Base-by-base conservation (phyloP, 2,113 vertebrate species). In the Copsychus sechellarum region DNA sequence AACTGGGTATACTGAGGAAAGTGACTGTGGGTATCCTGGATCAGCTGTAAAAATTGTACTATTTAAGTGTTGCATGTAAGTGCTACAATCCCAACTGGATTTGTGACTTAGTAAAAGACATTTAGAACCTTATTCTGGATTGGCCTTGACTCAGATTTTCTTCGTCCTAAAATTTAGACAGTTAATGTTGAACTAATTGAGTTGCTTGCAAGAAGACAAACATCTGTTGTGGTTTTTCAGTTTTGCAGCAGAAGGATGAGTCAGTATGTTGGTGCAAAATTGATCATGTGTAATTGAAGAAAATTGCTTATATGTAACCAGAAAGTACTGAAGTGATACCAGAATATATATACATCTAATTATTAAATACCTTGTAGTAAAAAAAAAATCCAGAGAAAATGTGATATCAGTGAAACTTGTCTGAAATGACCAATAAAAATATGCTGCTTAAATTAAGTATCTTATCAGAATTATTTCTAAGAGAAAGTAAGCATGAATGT, bases 391-490 rank as follows among this genome's bases (percentile, higher is more conserved):
- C 74, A 92, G 67, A 88, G 66, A 95, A 94, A 92, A 88, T 78
- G 47, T 95, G 90, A 0, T 81, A 96, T 57, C 42, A 48, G 66
- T 90, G 82, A 90, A 94, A 93, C 48, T 70, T 95, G 45, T 87
- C 78, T 85, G 77, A 88, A 81, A 86, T 92, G 36, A 92, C 48
- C 43, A 94, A 94, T 90, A 93, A 96, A 96, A 94, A 71, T 26
- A 66, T 60, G 80, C 93, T 96, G 85, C 85, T 95, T 86, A 94
- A 86, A 83, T 79, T 50, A 74, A 67, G 23, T 82, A 93, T 85
- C 61, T 67, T 72, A 90, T 13, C 72, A 94, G 56, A 86, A 83
- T 88, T 92, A 64, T 90, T 92, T 93, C 76, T 88, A 84, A 71
- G 45, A 84, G 40, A 88, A 81, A 88, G 23, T 28, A 80, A 70